Conservation (phyloP, 2,797 vertebrate genomes). For the Paratrypauchen microcephalus region DNA sequence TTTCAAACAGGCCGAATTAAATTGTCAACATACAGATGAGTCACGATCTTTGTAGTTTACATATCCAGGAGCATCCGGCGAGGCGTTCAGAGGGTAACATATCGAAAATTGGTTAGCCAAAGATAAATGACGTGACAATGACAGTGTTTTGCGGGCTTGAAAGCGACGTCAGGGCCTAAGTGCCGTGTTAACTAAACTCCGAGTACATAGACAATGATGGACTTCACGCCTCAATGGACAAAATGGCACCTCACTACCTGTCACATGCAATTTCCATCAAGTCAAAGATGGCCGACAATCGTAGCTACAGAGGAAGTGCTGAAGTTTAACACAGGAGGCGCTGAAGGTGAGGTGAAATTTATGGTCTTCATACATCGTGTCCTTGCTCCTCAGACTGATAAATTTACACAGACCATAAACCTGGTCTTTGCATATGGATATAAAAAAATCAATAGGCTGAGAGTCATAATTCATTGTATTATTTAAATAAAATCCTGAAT, state of each 20-base stretch:
- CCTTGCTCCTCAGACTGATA: not conserved
- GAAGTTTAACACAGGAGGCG: conserved; percentile 34
- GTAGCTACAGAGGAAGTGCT: conserved; percentile 51
- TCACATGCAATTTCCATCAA: conserved; percentile 75
- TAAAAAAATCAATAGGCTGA: conserved; percentile 2
- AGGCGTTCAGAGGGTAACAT: conserved; percentile 49
- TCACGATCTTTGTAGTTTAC: conserved; percentile 36
- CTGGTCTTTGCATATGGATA: not conserved
- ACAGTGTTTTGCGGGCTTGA: conserved; percentile 61
- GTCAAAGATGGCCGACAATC: conserved; percentile 57
- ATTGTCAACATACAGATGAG: conserved; percentile 42
- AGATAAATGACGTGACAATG: conserved; percentile 69
- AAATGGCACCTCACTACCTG: conserved; percentile 75
- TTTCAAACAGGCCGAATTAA: conserved; percentile 34
- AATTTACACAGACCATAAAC: conserved; percentile 2
- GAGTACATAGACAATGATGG: conserved; percentile 68
- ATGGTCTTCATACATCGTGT: not conserved
- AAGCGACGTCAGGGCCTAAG: conserved; percentile 69
- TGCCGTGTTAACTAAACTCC: conserved; percentile 73
- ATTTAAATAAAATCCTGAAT: not conserved
- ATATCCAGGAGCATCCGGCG: conserved; percentile 26
- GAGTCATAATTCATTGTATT: not conserved
- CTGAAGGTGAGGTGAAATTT: conserved; percentile 32
- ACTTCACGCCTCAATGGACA: conserved; percentile 73
- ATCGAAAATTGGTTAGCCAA: conserved; percentile 57